Base-by-base conservation (phyloP, 2,888 invertebrate species). In the Ochropacha duplaris region DNA sequence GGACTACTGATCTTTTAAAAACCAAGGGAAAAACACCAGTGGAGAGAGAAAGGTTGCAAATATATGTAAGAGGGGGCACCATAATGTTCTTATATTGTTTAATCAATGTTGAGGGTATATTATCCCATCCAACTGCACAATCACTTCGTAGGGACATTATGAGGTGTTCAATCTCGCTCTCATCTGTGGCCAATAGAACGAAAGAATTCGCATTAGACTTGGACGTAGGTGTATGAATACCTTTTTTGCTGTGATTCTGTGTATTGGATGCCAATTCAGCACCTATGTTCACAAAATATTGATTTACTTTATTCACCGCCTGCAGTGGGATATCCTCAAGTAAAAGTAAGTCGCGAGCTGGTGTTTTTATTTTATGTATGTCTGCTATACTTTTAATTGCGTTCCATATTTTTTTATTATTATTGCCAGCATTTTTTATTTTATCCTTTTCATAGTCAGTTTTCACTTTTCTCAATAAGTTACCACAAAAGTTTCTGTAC, bases 361-460 rank as follows among this genome's bases (percentile, higher is more conserved):
- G n/a, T 1, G 39, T 39, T 39, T 39, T 39, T 28, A n/a, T 26
- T 24, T n/a, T 24, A 26, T 50, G 24, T 8, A 50, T n/a, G n/a
- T 26, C n/a, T 51, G 26, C 39, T n/a, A 56, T 50, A 16, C 36
- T 26, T 39, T 56, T 56, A n/a, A 51, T 51, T 11, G 56, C 50
- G n/a, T 50, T 56, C 56, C 56, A 56, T 3, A 51, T n/a, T 22
- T 36, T 8, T 24, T 56, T 50, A 16, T 24, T 34, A 14, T 51
- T 31, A 26, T 34, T 50, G 8, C 39, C 51, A 8, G 56, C 51
- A 12, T 51, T 39, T 4, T 51, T 39, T 16, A 51, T 39, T n/a
- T 16, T 26, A 8, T 16, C 12, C 19, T 36, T 56, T 26, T 39
- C 34, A 19, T 39, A 56, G 19, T 34, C 36, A 5, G 50, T 12